Evolutionary conservation across 2,797 vertebrate species (phyloP), one percentile per base, ranked within the genome.

Genomic region (Sebastes kiyomatsui): DNA sequence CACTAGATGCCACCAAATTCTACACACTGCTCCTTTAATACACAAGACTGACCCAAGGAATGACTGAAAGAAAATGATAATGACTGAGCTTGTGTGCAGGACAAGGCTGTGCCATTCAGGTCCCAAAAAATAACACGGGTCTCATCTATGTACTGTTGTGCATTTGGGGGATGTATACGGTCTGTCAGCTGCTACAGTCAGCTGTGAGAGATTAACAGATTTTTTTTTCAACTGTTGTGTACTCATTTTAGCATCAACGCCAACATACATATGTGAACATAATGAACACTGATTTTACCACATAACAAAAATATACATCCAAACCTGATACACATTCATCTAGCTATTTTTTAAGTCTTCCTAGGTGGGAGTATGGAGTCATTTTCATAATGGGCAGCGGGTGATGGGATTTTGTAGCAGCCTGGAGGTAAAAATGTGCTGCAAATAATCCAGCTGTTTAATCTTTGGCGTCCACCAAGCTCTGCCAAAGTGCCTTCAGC

Each of bases 361-460:
- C 20, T 22, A n/a, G 42, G 35, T 68, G 35, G 61, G 46, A 67
- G 35, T 25, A 12, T 54, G 27, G 49, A 58, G 56, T 73, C 16
- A 56, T 84, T 81, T 70, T 59, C 23, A 52, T 72, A 27, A 61
- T 46, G n/a, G 28, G n/a, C 54, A 59, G 33, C 38, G 8, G 35
- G 56, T 80, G 67, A 77, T 72, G 33, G 78, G 64, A 80, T 42
- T 87, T 49, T 32, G 14, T 32, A 64, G 32, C 35, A 73, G 64
- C 65, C 64, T 73, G 35, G 70, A 78, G 71, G 77, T 72, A 62
- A 60, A 84, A 72, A 79, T 42, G 30, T 28, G 54, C 73, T 55
- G 5, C 70, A 49, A 64, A 71, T 83, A 70, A 80, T 79, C 79
- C 84, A 82, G 65, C 46, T 75, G 73, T 77, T 60, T 87, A 74